A percentile compares a stretch with the other conserved stretches of the same genome.
These are phyloP conservation scores for Bovichtus variegatus DNA, from an alignment of 2,797 vertebrate species.

Conservation along the genomic window DNA sequence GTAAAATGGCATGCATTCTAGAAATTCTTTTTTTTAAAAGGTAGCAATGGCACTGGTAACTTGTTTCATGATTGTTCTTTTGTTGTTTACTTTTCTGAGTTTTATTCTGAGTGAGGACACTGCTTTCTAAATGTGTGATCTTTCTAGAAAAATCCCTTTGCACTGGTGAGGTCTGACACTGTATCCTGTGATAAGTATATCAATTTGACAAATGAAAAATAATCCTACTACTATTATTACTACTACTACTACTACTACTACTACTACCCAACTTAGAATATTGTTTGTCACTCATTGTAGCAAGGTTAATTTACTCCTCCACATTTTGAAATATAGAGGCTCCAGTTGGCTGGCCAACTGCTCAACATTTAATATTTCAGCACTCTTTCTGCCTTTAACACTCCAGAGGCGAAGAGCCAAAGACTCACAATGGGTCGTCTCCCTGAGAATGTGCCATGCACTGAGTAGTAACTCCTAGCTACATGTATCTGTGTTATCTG, in stretches of 20 bases:
- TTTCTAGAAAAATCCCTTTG: conserved; percentile 85
- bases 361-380: conserved; percentile 86
- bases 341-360: conserved; percentile 91
- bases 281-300: conserved; percentile 83
- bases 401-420: conserved; percentile 86
- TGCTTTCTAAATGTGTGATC: conserved; percentile 86
- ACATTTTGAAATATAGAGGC: conserved; percentile 84
- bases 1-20: conserved; percentile 88
- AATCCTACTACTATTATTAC: conserved; percentile 22
- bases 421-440: conserved; percentile 91
- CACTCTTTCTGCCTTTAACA: conserved; percentile 85
- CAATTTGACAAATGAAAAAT: conserved; percentile 72
- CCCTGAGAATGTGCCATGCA: conserved; percentile 90
- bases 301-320: conserved; percentile 87
- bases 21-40: conserved; percentile 81
- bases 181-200: conserved; percentile 80
- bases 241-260: conserved; percentile 64
- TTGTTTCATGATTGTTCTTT: conserved; percentile 84
- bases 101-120: conserved; percentile 83
- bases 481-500: conserved; percentile 86
- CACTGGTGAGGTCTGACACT: conserved; percentile 85
- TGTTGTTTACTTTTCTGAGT: conserved; percentile 83
- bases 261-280: conserved; percentile 79
- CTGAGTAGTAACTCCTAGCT: conserved; percentile 89
- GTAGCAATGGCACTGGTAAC: conserved; percentile 85